Evolutionary conservation across 2,113 vertebrate species (phyloP), one percentile per base, ranked within the genome.

Genomic region (Drymodes brunneopygia): DNA sequence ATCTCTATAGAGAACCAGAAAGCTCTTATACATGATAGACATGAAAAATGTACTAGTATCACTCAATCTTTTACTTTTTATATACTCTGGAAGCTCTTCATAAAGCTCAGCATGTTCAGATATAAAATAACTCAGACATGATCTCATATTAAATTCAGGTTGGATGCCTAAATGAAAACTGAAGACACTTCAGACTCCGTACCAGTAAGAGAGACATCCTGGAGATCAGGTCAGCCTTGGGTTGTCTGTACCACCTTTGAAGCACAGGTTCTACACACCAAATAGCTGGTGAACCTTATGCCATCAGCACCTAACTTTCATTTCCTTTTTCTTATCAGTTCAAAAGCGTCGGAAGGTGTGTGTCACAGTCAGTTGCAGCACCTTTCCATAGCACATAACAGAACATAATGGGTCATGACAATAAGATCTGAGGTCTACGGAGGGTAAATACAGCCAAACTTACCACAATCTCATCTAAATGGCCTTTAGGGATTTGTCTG

Each of bases 371-470:
- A 66, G n/a, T 3, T 66, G 24, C 31, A 58, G 42, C 33, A 47
- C 12, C 14, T 58, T 79, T 79, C 15, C 44, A 53, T 0, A 48
- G 56, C 56, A 35, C 27, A 2, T 15, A 48, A 47, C 18, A 66
- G 42, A 73, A 53, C 8, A 50, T 31, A 28, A 40, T 42, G 33
- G 35, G 17, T 61, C 5, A 0, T 24, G 53, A 48, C 56, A 42
- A 33, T 28, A 28, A 74, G 4, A 13, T 70, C 66, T 70, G 50
- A 82, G n/a, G 36, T 54, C 44, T 29, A 6, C 0, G 0, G 2
- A 67, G 48, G 25, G 12, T 36, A 53, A 81, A 60, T 53, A 62
- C 28, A 72, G 69, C 1, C 44, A 61, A 84, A 77, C 1, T 6
- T 18, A 38, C 4, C 2, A 4, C 22, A 51, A 15, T n/a, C 11